Conservation (phyloP, 2,113 vertebrate species). For the Apaloderma vittatum region DNA sequence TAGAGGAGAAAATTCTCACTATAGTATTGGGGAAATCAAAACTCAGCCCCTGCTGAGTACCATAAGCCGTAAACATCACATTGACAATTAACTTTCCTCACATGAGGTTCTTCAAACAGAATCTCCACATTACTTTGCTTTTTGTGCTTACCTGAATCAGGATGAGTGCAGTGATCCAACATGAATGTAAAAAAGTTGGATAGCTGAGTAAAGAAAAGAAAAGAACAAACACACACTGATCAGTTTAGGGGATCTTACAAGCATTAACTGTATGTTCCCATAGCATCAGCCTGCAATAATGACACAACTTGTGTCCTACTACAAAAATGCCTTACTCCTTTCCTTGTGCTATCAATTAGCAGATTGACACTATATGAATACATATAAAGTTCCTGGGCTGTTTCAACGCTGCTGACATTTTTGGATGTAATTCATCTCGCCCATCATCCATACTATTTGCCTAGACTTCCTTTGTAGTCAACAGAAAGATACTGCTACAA, state of each 20-base stretch:
- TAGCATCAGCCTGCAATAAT: background rate
- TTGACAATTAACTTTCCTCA: background rate
- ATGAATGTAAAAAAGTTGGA: constrained; percentile 95
- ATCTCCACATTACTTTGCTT: background rate
- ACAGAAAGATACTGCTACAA: background rate
- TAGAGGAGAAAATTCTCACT: background rate
- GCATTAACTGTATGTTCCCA: background rate
- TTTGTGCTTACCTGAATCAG: constrained; percentile 83
- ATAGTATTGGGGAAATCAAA: background rate
- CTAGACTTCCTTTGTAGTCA: background rate
- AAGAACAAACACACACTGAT: constrained; percentile 35
- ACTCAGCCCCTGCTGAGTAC: rapidly evolving
- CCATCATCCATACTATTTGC: background rate
- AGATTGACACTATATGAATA: background rate
- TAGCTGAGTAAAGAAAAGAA: constrained; percentile 83
- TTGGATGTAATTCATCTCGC: background rate
- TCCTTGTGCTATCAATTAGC: background rate
- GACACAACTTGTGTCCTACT: background rate
- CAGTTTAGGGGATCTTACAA: background rate
- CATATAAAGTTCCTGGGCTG: background rate
- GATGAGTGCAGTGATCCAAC: constrained; percentile 88
- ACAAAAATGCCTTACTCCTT: background rate
- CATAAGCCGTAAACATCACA: background rate
- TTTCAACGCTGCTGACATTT: background rate
- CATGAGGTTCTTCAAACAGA: background rate